Conservation (phyloP, 2,113 vertebrate species). For the Marmota monax region DNA sequence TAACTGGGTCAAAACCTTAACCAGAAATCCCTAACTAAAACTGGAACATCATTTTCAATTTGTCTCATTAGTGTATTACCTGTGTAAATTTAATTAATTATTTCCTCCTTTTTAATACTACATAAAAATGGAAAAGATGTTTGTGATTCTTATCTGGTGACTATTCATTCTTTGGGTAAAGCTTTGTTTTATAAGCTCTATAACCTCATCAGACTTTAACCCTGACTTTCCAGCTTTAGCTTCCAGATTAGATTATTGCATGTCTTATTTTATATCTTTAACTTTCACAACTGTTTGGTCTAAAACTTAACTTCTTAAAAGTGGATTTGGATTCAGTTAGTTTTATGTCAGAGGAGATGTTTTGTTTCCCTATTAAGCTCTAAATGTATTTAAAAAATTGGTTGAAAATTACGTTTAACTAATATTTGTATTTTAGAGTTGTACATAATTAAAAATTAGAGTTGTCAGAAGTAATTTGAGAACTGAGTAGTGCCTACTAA, state of each 20-base stretch:
- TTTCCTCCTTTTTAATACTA: not conserved
- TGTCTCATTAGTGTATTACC: not conserved
- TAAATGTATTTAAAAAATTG: constrained; percentile 72
- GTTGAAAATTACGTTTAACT: constrained; percentile 58
- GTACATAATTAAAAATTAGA: not conserved
- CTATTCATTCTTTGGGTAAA: not conserved
- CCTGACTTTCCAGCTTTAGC: constrained; percentile 61
- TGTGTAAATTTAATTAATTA: constrained; percentile 59
- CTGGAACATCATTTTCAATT: constrained; percentile 28
- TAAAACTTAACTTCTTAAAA: constrained; percentile 29
- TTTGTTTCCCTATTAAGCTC: constrained; percentile 21
- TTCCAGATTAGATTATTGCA: constrained; percentile 49
- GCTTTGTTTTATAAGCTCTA: constrained; percentile 30
- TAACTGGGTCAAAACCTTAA: constrained; percentile 56
- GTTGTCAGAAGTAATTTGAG: constrained; percentile 15
- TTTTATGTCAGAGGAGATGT: not conserved
- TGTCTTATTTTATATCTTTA: constrained; percentile 57
- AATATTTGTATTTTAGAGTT: constrained; percentile 39
- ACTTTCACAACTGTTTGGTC: constrained; percentile 42
- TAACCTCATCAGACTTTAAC: constrained; percentile 4
- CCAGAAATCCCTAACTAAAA: constrained; percentile 44
- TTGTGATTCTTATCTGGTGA: not conserved
- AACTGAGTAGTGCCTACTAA: not conserved
- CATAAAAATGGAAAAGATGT: constrained; percentile 9
- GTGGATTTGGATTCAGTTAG: not conserved